A percentile compares a stretch with the other conserved stretches of the same genome.
Conservation (phyloP, 2,113 vertebrate genomes). For the Melanostigma gelatinosum region DNA sequence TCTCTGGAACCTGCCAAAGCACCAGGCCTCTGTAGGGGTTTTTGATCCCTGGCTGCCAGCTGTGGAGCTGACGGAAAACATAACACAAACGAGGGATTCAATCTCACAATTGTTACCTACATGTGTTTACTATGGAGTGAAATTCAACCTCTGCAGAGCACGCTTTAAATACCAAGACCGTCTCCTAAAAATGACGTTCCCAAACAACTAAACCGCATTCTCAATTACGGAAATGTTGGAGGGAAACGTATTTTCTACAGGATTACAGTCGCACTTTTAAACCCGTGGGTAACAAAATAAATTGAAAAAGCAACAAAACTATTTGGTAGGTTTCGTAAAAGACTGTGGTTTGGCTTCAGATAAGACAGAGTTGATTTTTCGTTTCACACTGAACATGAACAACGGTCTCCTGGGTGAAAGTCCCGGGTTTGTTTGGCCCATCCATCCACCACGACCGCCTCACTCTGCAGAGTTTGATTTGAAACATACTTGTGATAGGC, state of each 20-base stretch:
- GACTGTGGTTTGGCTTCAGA: background rate
- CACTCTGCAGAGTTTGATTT: background rate
- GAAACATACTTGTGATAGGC: background rate
- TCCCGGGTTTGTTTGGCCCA: background rate
- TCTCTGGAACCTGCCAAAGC: conserved; percentile 91
- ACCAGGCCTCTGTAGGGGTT: conserved; percentile 90
- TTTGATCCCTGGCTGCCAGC: conserved; percentile 92
- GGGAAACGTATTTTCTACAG: background rate
- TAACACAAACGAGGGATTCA: background rate
- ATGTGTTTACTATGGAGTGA: background rate
- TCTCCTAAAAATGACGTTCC: background rate
- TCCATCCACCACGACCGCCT: background rate
- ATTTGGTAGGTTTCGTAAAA: background rate
- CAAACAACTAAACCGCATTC: background rate
- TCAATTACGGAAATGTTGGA: background rate
- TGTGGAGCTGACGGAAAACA: conserved; percentile 82
- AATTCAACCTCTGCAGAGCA: background rate
- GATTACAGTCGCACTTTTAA: background rate
- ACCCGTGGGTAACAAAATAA: background rate
- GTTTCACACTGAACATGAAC: too few relatives aligned
- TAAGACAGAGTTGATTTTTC: too few relatives aligned
- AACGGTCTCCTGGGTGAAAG: too few relatives aligned
- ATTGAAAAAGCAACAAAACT: background rate
- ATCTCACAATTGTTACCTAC: background rate
- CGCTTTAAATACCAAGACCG: background rate